A percentile compares a stretch with the other conserved stretches of the same genome.
These are phyloP conservation scores for Callorhinus ursinus DNA, from an alignment of 2,113 vertebrate genomes.

Conservation along the genomic window DNA sequence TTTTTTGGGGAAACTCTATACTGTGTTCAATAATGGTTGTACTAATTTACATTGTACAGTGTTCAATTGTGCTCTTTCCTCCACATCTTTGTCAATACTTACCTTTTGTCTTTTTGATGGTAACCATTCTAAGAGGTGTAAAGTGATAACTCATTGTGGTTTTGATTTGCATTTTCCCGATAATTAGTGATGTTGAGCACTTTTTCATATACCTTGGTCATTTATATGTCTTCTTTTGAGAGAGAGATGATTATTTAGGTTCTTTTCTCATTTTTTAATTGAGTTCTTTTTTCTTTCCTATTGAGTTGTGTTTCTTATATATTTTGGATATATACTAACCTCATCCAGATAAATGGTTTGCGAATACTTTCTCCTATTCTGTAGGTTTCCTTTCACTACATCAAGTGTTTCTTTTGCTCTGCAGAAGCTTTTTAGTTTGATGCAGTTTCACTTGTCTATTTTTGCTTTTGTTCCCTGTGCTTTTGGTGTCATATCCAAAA, in stretches of 20 bases:
- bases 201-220: neutral
- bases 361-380: neutral
- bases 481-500: neutral
- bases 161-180: neutral
- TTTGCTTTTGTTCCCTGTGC: neutral
- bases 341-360: neutral
- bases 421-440: neutral
- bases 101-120: neutral
- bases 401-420: neutral
- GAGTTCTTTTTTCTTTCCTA: neutral
- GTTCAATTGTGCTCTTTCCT: neutral
- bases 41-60: neutral
- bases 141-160: neutral
- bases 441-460: neutral
- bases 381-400: neutral
- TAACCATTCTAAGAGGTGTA: neutral
- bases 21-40: neutral
- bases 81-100: neutral
- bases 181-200: neutral
- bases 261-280: neutral
- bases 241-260: neutral
- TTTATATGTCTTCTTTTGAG: neutral
- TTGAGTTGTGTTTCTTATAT: neutral
- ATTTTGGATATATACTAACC: neutral
- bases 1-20: neutral